Base-by-base conservation (phyloP, 2,113 vertebrate genomes). In the Pitta sordida region DNA sequence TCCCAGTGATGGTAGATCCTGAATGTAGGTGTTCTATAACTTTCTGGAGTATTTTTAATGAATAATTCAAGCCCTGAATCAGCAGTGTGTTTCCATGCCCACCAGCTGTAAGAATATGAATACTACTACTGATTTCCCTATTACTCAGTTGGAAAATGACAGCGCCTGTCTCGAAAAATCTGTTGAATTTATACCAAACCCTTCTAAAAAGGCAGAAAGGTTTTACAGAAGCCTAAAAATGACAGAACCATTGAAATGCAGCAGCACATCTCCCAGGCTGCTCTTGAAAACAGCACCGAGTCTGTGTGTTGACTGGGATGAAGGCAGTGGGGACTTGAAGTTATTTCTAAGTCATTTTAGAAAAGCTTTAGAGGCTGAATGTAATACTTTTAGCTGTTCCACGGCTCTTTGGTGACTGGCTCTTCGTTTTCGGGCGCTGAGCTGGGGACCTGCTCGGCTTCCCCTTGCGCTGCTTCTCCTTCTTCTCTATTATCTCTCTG, bases 1-100 rank as follows among this genome's bases (percentile, higher is more conserved):
- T 83, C 71, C 82, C 3, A 2, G 30, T 7, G 62, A 18, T 44
- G 44, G 52, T 63, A 85, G 76, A 64, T 84, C 59, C 67, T 43
- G 13, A 56, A 15, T 39, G 30, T 85, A 85, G 88, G 63, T 84
- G 78, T 90, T 65, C 78, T 78, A 3, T 67, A 43, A 23, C 56
- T 87, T 89, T 34, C 51, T 44, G 1, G 43, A 62, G n/a, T 67
- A 52, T 77, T 89, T 91, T 23, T 29, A 46, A 86, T 90, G 77
- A 92, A 86, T 94, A 91, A 95, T 93, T 93, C 83, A 86, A 56
- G 88, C 49, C 48, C 44, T 82, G 83, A 91, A 56, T 91, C 91
- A 85, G 91, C 75, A 39, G 67, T 8, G 3, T 59, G 58, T 68
- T 88, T 79, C 91, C 7, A 8, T 32, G 41, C 88, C 53, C 2